Conservation (phyloP, 2,888 invertebrate species). For the Sturmia bella region DNA sequence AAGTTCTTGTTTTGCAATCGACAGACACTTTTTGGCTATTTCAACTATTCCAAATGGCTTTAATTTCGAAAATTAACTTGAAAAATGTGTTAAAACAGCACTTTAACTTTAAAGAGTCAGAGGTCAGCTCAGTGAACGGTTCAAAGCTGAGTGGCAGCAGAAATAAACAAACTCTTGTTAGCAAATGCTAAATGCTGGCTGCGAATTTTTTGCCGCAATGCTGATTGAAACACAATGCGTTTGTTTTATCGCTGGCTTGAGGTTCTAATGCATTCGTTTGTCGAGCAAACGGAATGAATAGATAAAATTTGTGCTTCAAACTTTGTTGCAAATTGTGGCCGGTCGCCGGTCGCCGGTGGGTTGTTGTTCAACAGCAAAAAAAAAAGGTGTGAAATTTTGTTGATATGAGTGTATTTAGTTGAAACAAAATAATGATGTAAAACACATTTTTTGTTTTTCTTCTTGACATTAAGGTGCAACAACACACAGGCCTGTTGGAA, state of each 20-base stretch:
- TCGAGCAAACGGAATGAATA: background rate
- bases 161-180: constrained; percentile 5
- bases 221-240: constrained; percentile 52
- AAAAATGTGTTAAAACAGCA: constrained; percentile 12
- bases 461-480: constrained; percentile 1
- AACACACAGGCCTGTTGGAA: constrained; percentile 5
- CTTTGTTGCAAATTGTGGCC: constrained; percentile 44
- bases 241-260: background rate
- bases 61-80: background rate
- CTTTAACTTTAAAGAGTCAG: constrained; percentile 50
- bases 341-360: constrained; percentile 9
- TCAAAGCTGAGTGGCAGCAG: background rate
- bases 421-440: constrained; percentile 28
- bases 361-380: constrained; percentile 50
- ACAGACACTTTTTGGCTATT: constrained; percentile 7
- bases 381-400: constrained; percentile 54
- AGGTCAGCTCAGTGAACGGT: constrained; percentile 21
- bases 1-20: constrained; percentile 46
- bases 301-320: constrained; percentile 4
- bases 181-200: constrained; percentile 16
- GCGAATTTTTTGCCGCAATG: constrained; percentile 1
- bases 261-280: constrained; percentile 42
- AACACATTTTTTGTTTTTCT: constrained; percentile 24
- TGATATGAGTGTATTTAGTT: constrained; percentile 15
- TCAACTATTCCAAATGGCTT: constrained; percentile 18